These are phyloP conservation scores for Archips crataeganus DNA, from an alignment of 2,888 invertebrate species.

Conservation along the genomic window DNA sequence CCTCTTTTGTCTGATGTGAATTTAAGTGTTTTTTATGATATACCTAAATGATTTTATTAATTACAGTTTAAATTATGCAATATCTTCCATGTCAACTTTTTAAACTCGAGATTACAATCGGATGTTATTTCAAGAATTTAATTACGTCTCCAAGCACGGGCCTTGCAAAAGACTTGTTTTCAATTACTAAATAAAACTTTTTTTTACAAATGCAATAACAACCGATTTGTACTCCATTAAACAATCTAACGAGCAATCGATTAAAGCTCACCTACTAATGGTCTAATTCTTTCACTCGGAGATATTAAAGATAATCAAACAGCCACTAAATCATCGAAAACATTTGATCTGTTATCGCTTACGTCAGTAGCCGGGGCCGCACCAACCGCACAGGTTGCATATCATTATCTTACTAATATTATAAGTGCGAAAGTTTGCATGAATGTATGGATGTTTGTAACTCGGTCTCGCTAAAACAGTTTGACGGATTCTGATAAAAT, in stretches of 20 bases:
- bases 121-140: too few relatives aligned
- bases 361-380: constrained; percentile 25
- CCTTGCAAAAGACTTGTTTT: not conserved
- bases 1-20: too few relatives aligned
- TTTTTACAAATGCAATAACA: constrained; percentile 15
- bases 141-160: too few relatives aligned
- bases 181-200: constrained; percentile 12
- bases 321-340: constrained; percentile 39
- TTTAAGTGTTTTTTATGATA: too few relatives aligned
- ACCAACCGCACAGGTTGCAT: constrained; percentile 8
- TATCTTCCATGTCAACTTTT: too few relatives aligned
- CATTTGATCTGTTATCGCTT: constrained; percentile 41
- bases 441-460: too few relatives aligned
- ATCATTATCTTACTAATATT: not conserved
- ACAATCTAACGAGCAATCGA: constrained; percentile 29
- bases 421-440: too few relatives aligned
- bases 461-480: too few relatives aligned
- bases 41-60: too few relatives aligned
- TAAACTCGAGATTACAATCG: too few relatives aligned
- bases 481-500: too few relatives aligned
- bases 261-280: constrained; percentile 40
- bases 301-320: constrained; percentile 41
- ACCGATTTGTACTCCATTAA: constrained; percentile 33
- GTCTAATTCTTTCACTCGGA: constrained; percentile 35
- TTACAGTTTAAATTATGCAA: too few relatives aligned